Percentiles rank a stretch among this genome's conserved stretches.
phyloP scores from a whole-genome alignment of 2,888 invertebrate species.

The Hyppa rectilinea region DNA sequence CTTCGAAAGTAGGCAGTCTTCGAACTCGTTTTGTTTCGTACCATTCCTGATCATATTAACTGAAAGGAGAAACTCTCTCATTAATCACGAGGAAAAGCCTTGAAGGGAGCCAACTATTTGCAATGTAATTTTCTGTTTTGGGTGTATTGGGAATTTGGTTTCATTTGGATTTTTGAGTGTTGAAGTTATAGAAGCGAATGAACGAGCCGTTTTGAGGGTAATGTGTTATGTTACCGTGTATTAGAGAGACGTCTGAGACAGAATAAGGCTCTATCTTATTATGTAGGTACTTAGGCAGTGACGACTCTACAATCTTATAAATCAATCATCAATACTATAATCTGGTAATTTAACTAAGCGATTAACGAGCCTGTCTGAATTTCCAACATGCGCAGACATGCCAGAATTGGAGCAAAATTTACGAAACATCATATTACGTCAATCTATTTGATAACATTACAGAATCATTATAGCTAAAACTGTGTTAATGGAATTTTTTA shows the following conservation, averaged over 20 bases:
- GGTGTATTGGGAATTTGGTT: background rate
- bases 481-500: constrained; percentile 49
- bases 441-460: constrained; percentile 1
- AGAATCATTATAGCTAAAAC: constrained; percentile 27
- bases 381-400: background rate
- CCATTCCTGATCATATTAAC: constrained; percentile 56
- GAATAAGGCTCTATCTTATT: background rate
- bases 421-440: background rate
- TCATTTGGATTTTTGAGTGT: background rate
- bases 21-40: constrained; percentile 48
- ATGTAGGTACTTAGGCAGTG: background rate
- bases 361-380: background rate
- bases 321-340: no score
- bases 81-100: constrained; percentile 41
- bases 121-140: constrained; percentile 29
- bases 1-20: constrained; percentile 39
- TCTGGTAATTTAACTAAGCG: background rate
- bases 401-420: background rate
- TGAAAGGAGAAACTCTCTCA: constrained; percentile 36
- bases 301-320: no score
- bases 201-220: background rate
- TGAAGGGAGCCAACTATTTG: constrained; percentile 26
- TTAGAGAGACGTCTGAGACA: background rate
- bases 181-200: background rate
- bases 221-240: background rate